Evolutionary conservation across 1,140 invertebrate genomes (phyloP).

Genomic region (Steinernema feltiae): DNA sequence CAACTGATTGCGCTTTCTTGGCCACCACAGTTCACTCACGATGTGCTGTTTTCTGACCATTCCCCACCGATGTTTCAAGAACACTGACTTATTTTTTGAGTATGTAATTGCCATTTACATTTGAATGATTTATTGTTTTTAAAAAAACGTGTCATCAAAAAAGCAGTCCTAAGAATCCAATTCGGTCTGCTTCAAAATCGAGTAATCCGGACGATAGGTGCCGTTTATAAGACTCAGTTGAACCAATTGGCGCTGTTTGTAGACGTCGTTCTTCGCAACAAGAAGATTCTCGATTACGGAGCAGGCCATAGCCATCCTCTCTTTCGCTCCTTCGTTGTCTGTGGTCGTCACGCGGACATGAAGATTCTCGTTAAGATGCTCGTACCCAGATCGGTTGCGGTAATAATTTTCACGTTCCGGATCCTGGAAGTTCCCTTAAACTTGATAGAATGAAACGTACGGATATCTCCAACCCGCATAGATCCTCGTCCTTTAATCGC

Average conservation of each 20-base stretch:
- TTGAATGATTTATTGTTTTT: no score
- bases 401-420: background rate
- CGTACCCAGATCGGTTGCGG: background rate
- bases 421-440: background rate
- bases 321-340: background rate
- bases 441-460: no score
- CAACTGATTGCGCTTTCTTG: no score
- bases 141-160: no score
- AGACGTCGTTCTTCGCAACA: background rate
- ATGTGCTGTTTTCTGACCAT: no score
- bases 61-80: no score
- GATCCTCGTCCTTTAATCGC: constrained; percentile 97
- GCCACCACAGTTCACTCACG: no score
- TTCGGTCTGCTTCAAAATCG: background rate
- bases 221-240: background rate
- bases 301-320: background rate
- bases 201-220: background rate
- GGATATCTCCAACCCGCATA: constrained; percentile 70
- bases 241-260: background rate
- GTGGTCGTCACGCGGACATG: background rate
- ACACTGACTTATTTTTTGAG: no score
- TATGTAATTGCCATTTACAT: no score
- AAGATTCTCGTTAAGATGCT: background rate
- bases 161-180: no score
- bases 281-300: background rate